These are phyloP conservation scores for Acanthurus tractus DNA, from an alignment of 2,797 vertebrate species.

Conservation along the genomic window DNA sequence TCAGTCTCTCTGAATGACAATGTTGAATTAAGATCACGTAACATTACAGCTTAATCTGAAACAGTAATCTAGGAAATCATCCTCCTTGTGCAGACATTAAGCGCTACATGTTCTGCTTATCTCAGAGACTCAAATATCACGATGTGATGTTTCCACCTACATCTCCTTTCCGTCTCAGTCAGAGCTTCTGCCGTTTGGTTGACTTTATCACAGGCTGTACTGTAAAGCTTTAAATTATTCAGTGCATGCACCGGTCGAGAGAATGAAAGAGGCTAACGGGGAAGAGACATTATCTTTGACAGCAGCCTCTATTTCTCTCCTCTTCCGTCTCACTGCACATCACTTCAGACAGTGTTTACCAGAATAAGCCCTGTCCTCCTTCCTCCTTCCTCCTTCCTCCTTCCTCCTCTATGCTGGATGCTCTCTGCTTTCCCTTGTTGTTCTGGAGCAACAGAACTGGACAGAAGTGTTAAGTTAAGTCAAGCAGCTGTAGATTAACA, in stretches of 20 bases:
- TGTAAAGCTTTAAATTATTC: slow-evolving; percentile 80
- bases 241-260: slow-evolving; percentile 61
- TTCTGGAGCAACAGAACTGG: slow-evolving; percentile 9
- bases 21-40: slow-evolving; percentile 22
- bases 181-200: slow-evolving; percentile 53
- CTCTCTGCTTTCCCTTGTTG: slow-evolving; percentile 14
- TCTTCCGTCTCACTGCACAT: slow-evolving; percentile 67
- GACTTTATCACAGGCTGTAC: slow-evolving; percentile 72
- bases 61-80: slow-evolving; percentile 45
- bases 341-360: slow-evolving; percentile 64
- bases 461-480: slow-evolving; percentile 32
- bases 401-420: slow-evolving; percentile 24
- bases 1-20: neutral
- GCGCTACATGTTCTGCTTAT: slow-evolving; percentile 47
- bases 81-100: slow-evolving; percentile 46
- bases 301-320: slow-evolving; percentile 63
- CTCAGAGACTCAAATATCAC: slow-evolving; percentile 59
- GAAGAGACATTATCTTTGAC: slow-evolving; percentile 61
- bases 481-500: slow-evolving; percentile 24
- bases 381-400: slow-evolving; percentile 44
- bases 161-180: slow-evolving; percentile 53
- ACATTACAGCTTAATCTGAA: slow-evolving; percentile 39
- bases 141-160: slow-evolving; percentile 47
- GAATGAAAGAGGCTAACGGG: slow-evolving; percentile 25
- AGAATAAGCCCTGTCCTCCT: slow-evolving; percentile 50